Conservation (phyloP, 2,888 invertebrate species). For the Gastrophysa polygoni region DNA sequence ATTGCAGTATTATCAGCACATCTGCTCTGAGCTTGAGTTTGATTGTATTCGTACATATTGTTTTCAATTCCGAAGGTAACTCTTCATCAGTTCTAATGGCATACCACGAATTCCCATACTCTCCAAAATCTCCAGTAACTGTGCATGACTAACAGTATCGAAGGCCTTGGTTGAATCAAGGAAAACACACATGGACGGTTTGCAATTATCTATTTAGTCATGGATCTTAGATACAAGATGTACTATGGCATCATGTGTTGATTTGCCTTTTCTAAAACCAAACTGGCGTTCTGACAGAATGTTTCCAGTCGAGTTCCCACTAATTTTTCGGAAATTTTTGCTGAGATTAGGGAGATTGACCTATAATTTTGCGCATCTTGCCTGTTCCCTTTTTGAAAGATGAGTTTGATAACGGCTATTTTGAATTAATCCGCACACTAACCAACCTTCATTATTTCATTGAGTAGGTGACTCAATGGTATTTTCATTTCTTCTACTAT, state of each 20-base stretch:
- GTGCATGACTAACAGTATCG: too few species aligned
- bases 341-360: conserved; percentile 4
- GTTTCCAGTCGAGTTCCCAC: background rate
- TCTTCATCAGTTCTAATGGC: too few species aligned
- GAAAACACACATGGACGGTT: background rate
- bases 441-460: background rate
- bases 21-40: too few species aligned
- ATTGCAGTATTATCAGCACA: too few species aligned
- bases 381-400: background rate
- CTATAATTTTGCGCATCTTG: background rate
- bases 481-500: conserved; percentile 2
- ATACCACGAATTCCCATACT: too few species aligned
- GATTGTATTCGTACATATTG: too few species aligned
- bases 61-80: too few species aligned
- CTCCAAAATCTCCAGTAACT: too few species aligned
- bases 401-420: background rate
- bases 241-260: background rate
- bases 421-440: conserved; percentile 1
- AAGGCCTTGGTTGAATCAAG: too few species aligned
- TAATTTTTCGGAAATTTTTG: conserved; percentile 6
- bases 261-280: background rate
- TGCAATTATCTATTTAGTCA: background rate
- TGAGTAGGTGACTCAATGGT: background rate
- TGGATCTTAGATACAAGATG: background rate
- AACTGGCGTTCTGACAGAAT: background rate